phyloP scores from a whole-genome alignment of 2,797 vertebrate genomes.

The Cyprinodon diabolis region DNA sequence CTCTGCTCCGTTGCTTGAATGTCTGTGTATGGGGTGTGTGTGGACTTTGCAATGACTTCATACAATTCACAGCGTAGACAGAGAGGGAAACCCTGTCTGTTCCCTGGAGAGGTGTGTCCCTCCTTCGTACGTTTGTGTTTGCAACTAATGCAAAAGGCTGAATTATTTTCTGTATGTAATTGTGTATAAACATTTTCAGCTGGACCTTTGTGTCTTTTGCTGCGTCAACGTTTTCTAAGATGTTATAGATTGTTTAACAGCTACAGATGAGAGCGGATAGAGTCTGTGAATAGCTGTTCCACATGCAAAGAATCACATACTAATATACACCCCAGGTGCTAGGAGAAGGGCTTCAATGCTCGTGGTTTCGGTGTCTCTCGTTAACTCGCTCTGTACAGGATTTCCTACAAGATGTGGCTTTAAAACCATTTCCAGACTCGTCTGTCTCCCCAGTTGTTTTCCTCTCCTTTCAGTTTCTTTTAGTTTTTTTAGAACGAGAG shows the following conservation, averaged over 20 bases:
- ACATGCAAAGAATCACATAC: constrained; percentile 12
- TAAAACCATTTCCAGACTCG: constrained; percentile 75
- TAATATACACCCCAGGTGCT: constrained; percentile 28
- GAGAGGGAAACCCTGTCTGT: constrained; percentile 73
- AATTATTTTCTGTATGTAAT: background rate
- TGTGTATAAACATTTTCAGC: background rate
- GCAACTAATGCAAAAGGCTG: background rate
- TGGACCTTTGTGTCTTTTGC: background rate
- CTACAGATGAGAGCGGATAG: constrained; percentile 24
- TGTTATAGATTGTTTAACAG: constrained; percentile 38
- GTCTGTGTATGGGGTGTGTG: constrained; percentile 12
- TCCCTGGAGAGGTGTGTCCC: constrained; percentile 34
- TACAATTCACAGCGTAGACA: constrained; percentile 61
- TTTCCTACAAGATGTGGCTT: constrained; percentile 81
- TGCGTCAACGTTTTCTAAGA: background rate
- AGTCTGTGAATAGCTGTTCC: constrained; percentile 35
- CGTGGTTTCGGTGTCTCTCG: constrained; percentile 75
- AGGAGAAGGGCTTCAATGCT: constrained; percentile 60
- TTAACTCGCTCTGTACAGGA: constrained; percentile 84
- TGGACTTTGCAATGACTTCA: constrained; percentile 37
- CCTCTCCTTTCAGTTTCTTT: constrained; percentile 40
- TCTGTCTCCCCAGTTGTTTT: constrained; percentile 49
- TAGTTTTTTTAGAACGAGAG: constrained; percentile 27
- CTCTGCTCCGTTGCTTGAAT: constrained; percentile 15
- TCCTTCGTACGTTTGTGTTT: constrained; percentile 5